Evolutionary conservation across 2,113 vertebrate species (phyloP).

Genomic region (Henicopernis longicauda): DNA sequence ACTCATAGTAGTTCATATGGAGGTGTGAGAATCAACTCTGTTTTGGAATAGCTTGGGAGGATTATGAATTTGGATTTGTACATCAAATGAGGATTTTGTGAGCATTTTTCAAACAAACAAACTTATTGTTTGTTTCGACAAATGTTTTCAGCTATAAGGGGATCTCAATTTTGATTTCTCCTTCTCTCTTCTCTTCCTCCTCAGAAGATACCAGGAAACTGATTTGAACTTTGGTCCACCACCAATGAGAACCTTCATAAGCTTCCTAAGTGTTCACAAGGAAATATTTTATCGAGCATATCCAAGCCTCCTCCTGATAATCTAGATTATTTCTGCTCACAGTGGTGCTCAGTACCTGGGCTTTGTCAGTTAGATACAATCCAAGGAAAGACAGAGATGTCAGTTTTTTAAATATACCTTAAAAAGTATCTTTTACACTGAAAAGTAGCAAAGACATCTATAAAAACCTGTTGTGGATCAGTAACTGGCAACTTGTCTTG

Average conservation of each 20-base stretch:
- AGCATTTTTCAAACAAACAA: background rate
- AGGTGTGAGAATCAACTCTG: background rate
- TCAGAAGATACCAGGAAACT: background rate
- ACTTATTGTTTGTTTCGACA: background rate
- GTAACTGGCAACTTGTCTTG: background rate
- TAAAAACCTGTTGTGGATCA: background rate
- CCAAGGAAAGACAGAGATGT: background rate
- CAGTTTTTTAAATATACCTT: background rate
- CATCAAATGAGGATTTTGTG: background rate
- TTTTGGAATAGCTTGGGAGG: background rate
- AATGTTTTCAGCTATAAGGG: background rate
- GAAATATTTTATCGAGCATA: background rate
- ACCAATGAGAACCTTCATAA: background rate
- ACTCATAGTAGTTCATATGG: background rate
- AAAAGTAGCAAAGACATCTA: background rate
- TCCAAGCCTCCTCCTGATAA: background rate
- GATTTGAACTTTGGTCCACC: background rate
- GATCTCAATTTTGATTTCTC: background rate
- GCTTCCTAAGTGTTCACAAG: background rate
- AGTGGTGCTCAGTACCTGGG: background rate
- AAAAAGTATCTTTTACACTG: background rate
- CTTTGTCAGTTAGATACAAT: background rate
- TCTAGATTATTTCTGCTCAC: background rate
- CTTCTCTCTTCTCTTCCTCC: background rate
- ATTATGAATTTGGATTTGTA: background rate